These are phyloP conservation scores for Poecile montanus DNA, from an alignment of 2,797 vertebrate species.

Conservation along the genomic window DNA sequence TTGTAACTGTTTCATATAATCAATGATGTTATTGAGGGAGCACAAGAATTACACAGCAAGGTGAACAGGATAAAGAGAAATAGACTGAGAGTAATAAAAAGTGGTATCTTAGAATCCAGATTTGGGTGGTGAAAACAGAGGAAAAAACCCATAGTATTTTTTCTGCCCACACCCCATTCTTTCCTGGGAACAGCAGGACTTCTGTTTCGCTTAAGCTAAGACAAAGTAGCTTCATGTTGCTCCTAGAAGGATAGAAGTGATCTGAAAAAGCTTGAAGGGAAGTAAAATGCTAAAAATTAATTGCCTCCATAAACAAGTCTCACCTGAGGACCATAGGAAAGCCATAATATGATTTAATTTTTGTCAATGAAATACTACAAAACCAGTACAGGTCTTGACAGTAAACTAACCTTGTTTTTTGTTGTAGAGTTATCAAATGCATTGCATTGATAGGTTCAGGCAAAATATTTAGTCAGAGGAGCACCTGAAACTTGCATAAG, in stretches of 20 bases:
- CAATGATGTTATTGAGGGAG: neutral
- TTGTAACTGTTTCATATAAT: neutral
- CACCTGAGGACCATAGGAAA: neutral
- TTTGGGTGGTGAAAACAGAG: neutral
- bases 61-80: neutral
- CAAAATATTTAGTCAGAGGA: neutral
- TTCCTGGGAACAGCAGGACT: neutral
- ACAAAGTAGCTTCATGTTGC: neutral
- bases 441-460: neutral
- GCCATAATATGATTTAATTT: neutral
- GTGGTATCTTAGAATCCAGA: neutral
- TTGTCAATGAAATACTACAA: neutral
- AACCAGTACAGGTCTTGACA: neutral
- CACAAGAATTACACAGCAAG: neutral
- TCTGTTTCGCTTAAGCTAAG: neutral
- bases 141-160: neutral
- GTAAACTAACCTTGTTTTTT: neutral
- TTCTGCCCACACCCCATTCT: neutral
- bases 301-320: neutral
- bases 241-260: neutral
- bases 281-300: neutral
- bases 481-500: neutral
- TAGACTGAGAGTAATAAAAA: neutral
- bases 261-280: neutral
- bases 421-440: neutral